Evolutionary conservation across 2,113 vertebrate species (phyloP).

Genomic region (Xenopus tropicalis): UCB_Xtro_10.0 CM004447.2:22543501-22544000

Average conservation of each 20-base stretch:
- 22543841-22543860: neutral
- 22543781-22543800: constrained; percentile 4
- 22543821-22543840: constrained; percentile 6
- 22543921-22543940: neutral
- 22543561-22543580: too few relatives aligned
- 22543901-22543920: neutral
- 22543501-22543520: too few relatives aligned
- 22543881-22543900: neutral
- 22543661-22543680: neutral
- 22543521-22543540: too few relatives aligned
- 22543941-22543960: too few relatives aligned
- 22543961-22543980: too few relatives aligned
- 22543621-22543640: neutral
- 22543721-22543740: constrained; percentile 14
- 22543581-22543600: neutral
- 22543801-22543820: neutral
- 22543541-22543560: too few relatives aligned
- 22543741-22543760: constrained; percentile 1
- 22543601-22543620: neutral
- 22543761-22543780: constrained; percentile 11
- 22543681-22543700: constrained; percentile 1
- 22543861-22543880: neutral
- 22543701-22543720: neutral
- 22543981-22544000: too few relatives aligned
- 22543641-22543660: neutral